Base-by-base conservation (phyloP, 2,113 vertebrate species). In the Ammodytes marinus region DNA sequence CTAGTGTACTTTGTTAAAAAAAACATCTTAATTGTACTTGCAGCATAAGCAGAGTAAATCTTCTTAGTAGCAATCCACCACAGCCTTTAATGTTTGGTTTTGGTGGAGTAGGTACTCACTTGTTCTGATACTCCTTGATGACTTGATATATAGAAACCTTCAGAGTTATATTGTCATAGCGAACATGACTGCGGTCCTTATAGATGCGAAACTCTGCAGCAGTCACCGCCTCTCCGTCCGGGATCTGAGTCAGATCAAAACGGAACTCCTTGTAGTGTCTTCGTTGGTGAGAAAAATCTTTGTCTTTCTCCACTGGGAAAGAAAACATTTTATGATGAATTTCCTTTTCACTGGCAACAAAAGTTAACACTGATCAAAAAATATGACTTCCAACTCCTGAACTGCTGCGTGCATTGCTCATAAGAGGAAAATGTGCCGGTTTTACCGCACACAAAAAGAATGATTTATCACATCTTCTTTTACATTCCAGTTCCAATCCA, bases 211-310 rank as follows among this genome's bases (percentile, higher is more conserved):
- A 99, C 88, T 99, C 98, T 0, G 98, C 98, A 2, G 98, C 98
- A 4, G 98, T 99, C 88, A 99, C 98, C 5, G 98, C 97, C 88
- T 99, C 98, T 47, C 98, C 97, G 0, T 97, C 97, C 0, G 98
- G 98, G 89, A 99, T 99, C 88, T 99, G 97, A 80, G 98, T 99
- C 61, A 99, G 96, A 93, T 99, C 98, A 88, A 99, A 99, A 40
- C 98, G 96, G 86, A 99, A 99, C 91, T 99, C 98, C 92, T 99
- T 99, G 94, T 97, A 99, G 94, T 99, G 97, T 88, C 98, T 95
- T 90, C 97, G 93, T 77, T 99, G 98, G 93, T 97, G 97, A 88
- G 98, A 99, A 95, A 99, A 99, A 89, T 99, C 97, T 93, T 98
- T 98, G 92, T 99, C 98, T 94, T 97, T 96, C 95, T 99, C 98